Percentiles rank a stretch among this genome's conserved stretches.
Conservation (phyloP, 1,140 invertebrate genomes). For the Ladona fulva region DNA sequence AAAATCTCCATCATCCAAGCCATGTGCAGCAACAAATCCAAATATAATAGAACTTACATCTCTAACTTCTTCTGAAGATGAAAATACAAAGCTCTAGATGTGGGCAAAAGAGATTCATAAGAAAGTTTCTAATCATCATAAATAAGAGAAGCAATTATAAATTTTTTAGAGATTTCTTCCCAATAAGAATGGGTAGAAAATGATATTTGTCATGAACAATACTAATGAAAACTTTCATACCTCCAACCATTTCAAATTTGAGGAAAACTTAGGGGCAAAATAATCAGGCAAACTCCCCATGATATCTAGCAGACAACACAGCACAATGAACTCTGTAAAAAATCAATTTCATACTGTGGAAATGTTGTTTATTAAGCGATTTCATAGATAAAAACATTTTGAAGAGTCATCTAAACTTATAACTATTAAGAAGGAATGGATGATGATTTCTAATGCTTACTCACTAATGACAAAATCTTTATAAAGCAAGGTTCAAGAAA, state of each 20-base stretch:
- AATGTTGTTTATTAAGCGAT: too few relatives aligned
- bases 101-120: neutral
- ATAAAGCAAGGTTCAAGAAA: too few relatives aligned
- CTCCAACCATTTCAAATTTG: neutral
- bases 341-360: too few relatives aligned
- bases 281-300: neutral
- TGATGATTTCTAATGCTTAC: too few relatives aligned
- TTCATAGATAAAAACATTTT: too few relatives aligned
- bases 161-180: neutral
- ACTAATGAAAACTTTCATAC: neutral
- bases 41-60: constrained; percentile 57
- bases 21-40: constrained; percentile 50
- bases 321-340: neutral
- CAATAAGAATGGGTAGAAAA: neutral
- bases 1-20: constrained; percentile 33
- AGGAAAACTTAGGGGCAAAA: neutral
- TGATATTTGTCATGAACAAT: neutral
- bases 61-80: constrained; percentile 60
- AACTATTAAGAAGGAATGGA: too few relatives aligned
- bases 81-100: constrained; percentile 47
- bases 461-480: too few relatives aligned
- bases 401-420: too few relatives aligned
- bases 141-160: neutral
- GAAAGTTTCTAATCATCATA: neutral
- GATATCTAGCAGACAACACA: neutral